Conservation (phyloP, 2,888 invertebrate genomes). For the Rapana venosa region DNA sequence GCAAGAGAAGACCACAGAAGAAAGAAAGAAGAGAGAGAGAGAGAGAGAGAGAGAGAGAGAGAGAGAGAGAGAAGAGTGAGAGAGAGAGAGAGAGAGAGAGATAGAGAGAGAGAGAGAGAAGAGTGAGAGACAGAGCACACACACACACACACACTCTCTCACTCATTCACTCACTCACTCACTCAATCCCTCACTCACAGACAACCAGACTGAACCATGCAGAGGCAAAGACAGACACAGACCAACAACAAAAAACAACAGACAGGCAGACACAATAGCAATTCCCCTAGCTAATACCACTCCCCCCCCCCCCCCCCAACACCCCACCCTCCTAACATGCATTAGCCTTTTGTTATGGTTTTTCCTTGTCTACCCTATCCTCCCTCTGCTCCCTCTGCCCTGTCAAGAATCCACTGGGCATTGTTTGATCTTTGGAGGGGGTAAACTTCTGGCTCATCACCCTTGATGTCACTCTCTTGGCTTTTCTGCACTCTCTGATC, state of each 20-base stretch:
- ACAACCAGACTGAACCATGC: background rate
- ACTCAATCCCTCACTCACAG: background rate
- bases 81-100: background rate
- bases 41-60: background rate
- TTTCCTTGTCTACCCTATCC: too few relatives aligned
- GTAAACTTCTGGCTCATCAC: background rate
- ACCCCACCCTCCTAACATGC: background rate
- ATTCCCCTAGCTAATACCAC: background rate
- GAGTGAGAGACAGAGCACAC: background rate
- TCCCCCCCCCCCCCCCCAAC: background rate
- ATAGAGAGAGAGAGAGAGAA: background rate
- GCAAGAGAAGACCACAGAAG: background rate
- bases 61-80: background rate
- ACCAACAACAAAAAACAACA: background rate
- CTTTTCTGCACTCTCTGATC: too few relatives aligned
- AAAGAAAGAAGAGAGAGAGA: background rate
- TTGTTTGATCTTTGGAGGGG: background rate
- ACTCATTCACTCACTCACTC: background rate
- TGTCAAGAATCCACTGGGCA: too few relatives aligned
- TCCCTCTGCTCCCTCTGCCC: too few relatives aligned
- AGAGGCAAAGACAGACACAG: background rate
- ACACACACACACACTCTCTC: constrained; percentile 11
- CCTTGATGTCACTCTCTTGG: background rate
- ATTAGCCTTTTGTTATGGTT: too few relatives aligned
- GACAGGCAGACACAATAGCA: too few relatives aligned